Evolutionary conservation across 2,113 vertebrate genomes (phyloP), one percentile per base, ranked within the genome.

Genomic region (Melanostigma gelatinosum): DNA sequence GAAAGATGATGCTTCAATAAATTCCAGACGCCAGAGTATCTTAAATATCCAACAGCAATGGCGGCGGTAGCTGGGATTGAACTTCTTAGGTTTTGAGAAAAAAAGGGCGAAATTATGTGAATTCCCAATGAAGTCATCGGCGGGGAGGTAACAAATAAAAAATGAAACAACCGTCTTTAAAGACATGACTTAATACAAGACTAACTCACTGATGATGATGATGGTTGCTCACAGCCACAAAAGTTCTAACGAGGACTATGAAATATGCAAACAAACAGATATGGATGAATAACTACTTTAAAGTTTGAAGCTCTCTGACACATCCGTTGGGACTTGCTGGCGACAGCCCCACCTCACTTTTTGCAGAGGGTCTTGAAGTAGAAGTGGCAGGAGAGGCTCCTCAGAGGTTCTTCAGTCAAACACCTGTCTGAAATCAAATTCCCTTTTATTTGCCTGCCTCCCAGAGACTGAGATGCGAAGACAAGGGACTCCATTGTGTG

Each of bases 391-490:
- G 78, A 81, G 79, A 85, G 83, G 75, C 52, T 79, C 80, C 87
- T 76, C 71, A 60, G 75, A 85, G 88, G 78, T 44, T 83, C 67
- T 48, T 6, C 58, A 80, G 79, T 87, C 82, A 89, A 91, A 89
- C 75, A 84, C 82, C 89, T 91, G 88, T 91, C 88, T 91, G 72
- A 86, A 91, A 90, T 80, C 80, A 75, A 80, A 87, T 87, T 88
- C 85, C 54, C 55, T 77, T 88, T 84, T 64, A 89, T 84, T 89
- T 69, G 20, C 48, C 73, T 68, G 67, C 44, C 52, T 86, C 69
- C 40, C 75, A 7, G 79, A 88, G 77, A 87, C 67, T 42, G 69
- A 46, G 65, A 24, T 40, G 75, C 18, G 16, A 71, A 75, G 67
- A 68, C 62, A 63, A 32, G 70, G 63, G 77, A 75, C 72, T 74